Base-by-base conservation (phyloP, 2,888 invertebrate species). In the Heterodera filipjevi region DNA sequence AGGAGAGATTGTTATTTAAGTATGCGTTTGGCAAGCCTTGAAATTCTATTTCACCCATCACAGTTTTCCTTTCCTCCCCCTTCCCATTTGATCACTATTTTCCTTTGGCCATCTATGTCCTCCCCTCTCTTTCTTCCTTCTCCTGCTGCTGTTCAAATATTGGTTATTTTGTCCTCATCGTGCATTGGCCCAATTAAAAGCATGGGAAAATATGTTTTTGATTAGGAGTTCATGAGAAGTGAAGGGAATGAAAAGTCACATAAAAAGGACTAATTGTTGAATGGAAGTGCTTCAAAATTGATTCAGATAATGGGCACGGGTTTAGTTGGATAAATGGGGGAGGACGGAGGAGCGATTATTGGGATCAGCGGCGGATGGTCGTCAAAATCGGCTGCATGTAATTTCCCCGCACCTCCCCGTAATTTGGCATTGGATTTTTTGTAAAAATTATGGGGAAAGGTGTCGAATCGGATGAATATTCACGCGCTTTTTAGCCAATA, bases 351-450 rank as follows among this genome's bases (percentile, higher is more conserved):
- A 27, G 59, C 27, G n/a, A 59, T 59, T 59, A 59, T n/a, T 59
- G 27, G 59, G 27, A n/a, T 59, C n/a, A 22, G n/a, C 59, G n/a
- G 59, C 19, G 59, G n/a, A 49, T 49, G 49, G 49, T 49, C 49
- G 59, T 59, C 59, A 59, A 59, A n/a, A 59, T 59, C 49, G 59
- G 59, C 27, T 59, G n/a, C 22, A 59, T 10, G 6, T n/a, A 22
- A 22, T 27, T 27, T 5, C 3, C 59, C 59, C 59, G 27, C 59
- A 8, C 59, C 59, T 5, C 59, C n/a, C 59, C 5, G n/a, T 10
- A n/a, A 59, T 27, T 59, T 59, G 59, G 59, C 59, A 59, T 59
- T 59, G 59, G 59, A n/a, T 59, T 59, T 59, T 59, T 53, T 44
- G 5, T 44, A 53, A 19, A 59, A 59, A 27, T 59, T 59, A 59